Base-by-base conservation (phyloP, 2,888 invertebrate genomes). In the Creontiades dilutus region DNA sequence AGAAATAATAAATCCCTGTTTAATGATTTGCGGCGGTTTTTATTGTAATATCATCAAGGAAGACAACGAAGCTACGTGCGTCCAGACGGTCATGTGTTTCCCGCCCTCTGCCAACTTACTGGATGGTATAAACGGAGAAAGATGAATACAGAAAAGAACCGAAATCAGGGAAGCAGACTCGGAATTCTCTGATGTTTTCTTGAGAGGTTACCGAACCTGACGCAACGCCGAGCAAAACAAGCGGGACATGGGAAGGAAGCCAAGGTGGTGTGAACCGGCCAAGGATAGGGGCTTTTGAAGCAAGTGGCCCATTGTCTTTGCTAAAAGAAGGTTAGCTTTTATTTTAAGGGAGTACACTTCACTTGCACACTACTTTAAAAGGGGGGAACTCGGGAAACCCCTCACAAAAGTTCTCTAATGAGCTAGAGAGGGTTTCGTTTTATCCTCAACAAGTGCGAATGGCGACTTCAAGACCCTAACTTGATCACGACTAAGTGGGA, bases 171-270 rank as follows among this genome's bases (percentile, higher is more conserved):
- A 80, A 80, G 47, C 80, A n/a, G 16, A 37, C 68, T 68, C 23
- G 68, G 37, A 37, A 19, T 48, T 14, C 16, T 47, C 3, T 46
- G 46, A 47, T 80, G 46, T 78, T 48, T 48, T 80, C 47, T 82
- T 16, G 52, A 82, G 85, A 23, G 85, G 85, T 85, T 57, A 85
- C 85, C 85, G 85, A 85, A 82, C 61, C 48, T 88, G 88, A 88
- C 88, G 88, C 78, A 88, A 88, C 76, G 27, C 68, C 68, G 68
- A 86, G 86, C 57, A 37, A 68, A 86, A 86, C 86, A 86, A 82
- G 82, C 85, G 76, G 88, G 88, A 88, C 88, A 88, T 88, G 88
- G 88, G 88, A 88, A 88, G 78, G 76, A 78, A 88, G 78, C 76
- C 88, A 88, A 88, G 88, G 88, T 76, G 88, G 78, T 88, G 88